phyloP scores from a whole-genome alignment of 2,888 invertebrate genomes.

The Drosophila acutilabella region DNA sequence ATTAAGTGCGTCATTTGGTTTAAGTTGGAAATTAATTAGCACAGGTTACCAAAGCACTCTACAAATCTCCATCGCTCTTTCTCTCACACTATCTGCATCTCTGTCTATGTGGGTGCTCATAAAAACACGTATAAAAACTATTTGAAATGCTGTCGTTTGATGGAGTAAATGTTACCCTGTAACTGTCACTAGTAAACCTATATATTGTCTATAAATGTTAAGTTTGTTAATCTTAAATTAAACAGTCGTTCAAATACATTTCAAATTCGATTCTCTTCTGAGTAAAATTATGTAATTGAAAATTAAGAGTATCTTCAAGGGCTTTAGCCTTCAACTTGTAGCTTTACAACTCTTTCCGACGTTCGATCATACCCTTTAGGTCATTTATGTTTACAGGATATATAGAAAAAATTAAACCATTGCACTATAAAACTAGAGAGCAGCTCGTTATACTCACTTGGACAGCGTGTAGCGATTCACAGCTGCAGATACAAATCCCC shows the following conservation, averaged over 20 bases:
- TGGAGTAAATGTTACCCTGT: neutral
- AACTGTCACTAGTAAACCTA: neutral
- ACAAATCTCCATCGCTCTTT: neutral
- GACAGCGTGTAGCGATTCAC: slow-evolving; percentile 40
- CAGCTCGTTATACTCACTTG: slow-evolving; percentile 31
- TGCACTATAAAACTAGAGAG: slow-evolving; percentile 37
- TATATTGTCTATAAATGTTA: no score
- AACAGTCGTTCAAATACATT: no score
- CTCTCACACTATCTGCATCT: slow-evolving; percentile 8
- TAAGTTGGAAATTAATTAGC: slow-evolving; percentile 73
- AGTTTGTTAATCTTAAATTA: no score
- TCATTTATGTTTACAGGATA: slow-evolving; percentile 9
- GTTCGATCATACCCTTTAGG: neutral
- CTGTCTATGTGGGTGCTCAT: slow-evolving; percentile 67
- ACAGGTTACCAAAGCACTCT: slow-evolving; percentile 60
- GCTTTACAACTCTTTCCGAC: no score
- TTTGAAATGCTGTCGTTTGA: neutral
- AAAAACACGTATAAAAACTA: slow-evolving; percentile 30
- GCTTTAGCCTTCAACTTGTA: no score
- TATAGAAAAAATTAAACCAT: slow-evolving; percentile 21
- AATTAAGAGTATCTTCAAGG: no score
- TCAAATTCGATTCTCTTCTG: no score
- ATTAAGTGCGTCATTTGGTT: slow-evolving; percentile 71
- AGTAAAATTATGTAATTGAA: no score
- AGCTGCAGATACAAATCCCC: slow-evolving; percentile 42